phyloP scores from a whole-genome alignment of 1,140 invertebrate genomes.

The Caenorhabditis elegans region DNA sequence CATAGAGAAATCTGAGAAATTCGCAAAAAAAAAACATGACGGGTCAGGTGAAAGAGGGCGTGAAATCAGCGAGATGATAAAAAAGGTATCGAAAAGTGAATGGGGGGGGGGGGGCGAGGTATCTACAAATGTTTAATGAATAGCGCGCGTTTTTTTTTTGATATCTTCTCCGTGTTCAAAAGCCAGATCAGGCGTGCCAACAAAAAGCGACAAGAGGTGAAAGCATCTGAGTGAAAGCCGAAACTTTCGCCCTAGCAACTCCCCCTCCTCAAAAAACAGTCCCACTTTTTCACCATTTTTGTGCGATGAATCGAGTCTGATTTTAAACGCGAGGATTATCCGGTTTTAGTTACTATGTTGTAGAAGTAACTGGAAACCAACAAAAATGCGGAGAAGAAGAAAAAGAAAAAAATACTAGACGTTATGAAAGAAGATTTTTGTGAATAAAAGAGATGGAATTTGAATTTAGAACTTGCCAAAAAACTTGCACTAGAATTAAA shows the following conservation, averaged over 20 bases:
- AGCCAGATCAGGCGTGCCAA: conserved; percentile 25
- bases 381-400: background rate
- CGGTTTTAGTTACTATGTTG: background rate
- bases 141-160: background rate
- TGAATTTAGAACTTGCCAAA: too few relatives aligned
- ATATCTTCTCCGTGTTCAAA: conserved; percentile 14
- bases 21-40: background rate
- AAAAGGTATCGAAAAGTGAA: background rate
- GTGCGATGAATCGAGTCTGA: background rate
- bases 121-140: conserved; percentile 26
- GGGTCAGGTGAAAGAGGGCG: background rate
- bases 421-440: too few relatives aligned
- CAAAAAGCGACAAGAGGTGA: background rate
- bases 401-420: background rate
- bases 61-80: background rate
- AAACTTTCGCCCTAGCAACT: conserved; percentile 7
- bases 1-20: too few relatives aligned
- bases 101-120: too few relatives aligned
- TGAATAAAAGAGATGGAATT: too few relatives aligned
- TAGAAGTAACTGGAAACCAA: background rate
- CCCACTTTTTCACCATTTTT: too few relatives aligned
- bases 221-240: background rate
- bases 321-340: conserved; percentile 10
- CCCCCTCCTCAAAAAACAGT: background rate
- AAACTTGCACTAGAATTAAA: too few relatives aligned